Evolutionary conservation across 2,113 vertebrate genomes (phyloP), one percentile per base, ranked within the genome.

Genomic region (Sceloporus undulatus): DNA sequence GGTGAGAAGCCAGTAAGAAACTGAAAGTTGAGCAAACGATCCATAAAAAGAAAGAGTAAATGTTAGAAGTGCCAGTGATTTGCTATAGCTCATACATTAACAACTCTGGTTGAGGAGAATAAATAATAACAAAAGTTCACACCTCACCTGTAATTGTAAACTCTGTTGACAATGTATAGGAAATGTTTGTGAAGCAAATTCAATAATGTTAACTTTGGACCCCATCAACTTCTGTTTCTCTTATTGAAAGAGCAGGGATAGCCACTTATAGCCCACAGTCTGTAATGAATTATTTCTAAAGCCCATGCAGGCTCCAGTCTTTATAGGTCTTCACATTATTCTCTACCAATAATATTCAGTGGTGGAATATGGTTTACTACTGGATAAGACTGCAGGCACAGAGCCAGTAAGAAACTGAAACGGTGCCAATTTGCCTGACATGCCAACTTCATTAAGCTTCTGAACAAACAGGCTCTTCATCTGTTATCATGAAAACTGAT

Each of bases 21-120:
- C 34, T 34, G 34, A 34, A 34, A 92, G 88, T 56, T 54, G 59
- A 82, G 90, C 89, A 94, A 76, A 81, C 52, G 86, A 76, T 48
- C 59, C 82, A 85, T 19, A 70, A 84, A 62, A 75, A 71, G 59
- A 71, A 52, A 82, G 18, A 91, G 89, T 19, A 54, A 84, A 74
- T 23, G 29, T 52, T 25, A 84, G 42, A 71, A 56, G 21, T 23
- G 38, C 82, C 23, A 19, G 13, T 74, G 38, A 10, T 74, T 84
- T 74, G 52, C 40, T 52, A 29, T 25, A 82, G 54, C n/a, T 40
- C 23, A 27, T 6, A 38, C 19, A 62, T 1, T 9, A 9, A 56
- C 48, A 73, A 56, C 19, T 74, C 70, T 38, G 19, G 52, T 40
- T 1, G 68, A 23, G 40, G n/a, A 34, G 70, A 34, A 54, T 2